Conservation (phyloP, 2,797 vertebrate species). For the Malurus splendens region DNA sequence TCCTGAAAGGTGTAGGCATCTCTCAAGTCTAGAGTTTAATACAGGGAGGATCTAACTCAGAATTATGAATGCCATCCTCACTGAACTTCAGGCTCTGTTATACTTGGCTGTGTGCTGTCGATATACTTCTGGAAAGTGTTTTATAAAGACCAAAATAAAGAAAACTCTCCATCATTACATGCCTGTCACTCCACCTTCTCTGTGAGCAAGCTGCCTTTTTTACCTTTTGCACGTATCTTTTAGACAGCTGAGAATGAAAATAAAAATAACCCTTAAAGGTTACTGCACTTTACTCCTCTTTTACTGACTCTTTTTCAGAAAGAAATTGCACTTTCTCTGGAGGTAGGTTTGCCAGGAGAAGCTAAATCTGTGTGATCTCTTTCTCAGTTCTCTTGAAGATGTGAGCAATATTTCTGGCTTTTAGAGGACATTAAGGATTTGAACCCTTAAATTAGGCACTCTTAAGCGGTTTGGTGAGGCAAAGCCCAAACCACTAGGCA, state of each 20-base stretch:
- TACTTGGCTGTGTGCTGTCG: not conserved
- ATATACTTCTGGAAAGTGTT: not conserved
- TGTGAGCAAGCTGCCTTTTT: not conserved
- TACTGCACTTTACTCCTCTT: not conserved
- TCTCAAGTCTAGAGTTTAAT: not conserved
- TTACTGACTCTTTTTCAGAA: not conserved
- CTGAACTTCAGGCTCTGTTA: not conserved
- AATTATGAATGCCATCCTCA: not conserved
- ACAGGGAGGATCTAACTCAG: not conserved
- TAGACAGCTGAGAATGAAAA: not conserved
- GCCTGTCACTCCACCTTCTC: not conserved
- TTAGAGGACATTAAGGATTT: not conserved
- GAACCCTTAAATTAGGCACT: not conserved
- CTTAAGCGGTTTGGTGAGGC: not conserved
- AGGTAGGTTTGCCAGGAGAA: not conserved
- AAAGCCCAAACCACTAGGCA: not conserved
- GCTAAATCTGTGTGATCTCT: not conserved
- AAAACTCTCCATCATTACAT: not conserved
- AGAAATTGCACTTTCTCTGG: not conserved
- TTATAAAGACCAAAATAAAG: not conserved
- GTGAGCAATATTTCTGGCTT: not conserved
- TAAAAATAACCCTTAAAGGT: not conserved
- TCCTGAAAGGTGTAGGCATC: not conserved
- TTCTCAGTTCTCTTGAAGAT: not conserved
- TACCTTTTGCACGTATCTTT: not conserved